phyloP scores from a whole-genome alignment of 2,888 invertebrate species.

The Drosophila helvetica region DNA sequence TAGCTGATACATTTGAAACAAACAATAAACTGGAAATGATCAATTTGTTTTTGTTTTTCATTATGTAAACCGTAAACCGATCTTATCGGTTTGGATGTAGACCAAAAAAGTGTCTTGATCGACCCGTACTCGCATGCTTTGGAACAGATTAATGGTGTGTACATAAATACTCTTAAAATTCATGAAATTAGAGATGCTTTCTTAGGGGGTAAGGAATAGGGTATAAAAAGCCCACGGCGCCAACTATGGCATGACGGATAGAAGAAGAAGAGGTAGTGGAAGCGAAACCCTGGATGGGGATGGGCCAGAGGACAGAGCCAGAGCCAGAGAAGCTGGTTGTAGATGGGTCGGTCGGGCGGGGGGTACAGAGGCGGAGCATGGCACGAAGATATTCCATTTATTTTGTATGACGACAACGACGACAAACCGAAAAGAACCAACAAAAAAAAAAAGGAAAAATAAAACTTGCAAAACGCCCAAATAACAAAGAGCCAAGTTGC shows the following conservation, averaged over 20 bases:
- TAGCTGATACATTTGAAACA: too few relatives aligned
- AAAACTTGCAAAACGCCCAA: slow-evolving; percentile 47
- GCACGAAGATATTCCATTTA: slow-evolving; percentile 60
- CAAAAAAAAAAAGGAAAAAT: slow-evolving; percentile 24
- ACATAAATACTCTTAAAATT: neutral
- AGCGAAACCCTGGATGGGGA: slow-evolving; percentile 22
- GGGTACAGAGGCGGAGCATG: slow-evolving; percentile 25
- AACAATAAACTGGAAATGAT: too few relatives aligned
- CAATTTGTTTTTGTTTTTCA: too few relatives aligned
- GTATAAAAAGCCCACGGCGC: neutral
- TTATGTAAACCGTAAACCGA: too few relatives aligned
- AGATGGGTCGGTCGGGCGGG: slow-evolving; percentile 25
- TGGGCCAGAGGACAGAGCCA: too few relatives aligned
- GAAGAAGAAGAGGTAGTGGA: slow-evolving; percentile 33
- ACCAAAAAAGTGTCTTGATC: too few relatives aligned
- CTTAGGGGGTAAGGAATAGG: neutral
- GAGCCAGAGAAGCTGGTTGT: slow-evolving; percentile 29
- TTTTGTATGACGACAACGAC: slow-evolving; percentile 50
- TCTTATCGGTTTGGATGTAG: too few relatives aligned
- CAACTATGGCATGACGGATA: slow-evolving; percentile 37
- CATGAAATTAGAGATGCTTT: neutral
- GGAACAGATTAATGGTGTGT: neutral
- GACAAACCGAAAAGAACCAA: slow-evolving; percentile 30
- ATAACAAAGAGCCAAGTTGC: slow-evolving; percentile 54
- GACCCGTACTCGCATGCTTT: too few relatives aligned